phyloP scores from a whole-genome alignment of 2,888 invertebrate species.

The Campopleginae sp. region DNA sequence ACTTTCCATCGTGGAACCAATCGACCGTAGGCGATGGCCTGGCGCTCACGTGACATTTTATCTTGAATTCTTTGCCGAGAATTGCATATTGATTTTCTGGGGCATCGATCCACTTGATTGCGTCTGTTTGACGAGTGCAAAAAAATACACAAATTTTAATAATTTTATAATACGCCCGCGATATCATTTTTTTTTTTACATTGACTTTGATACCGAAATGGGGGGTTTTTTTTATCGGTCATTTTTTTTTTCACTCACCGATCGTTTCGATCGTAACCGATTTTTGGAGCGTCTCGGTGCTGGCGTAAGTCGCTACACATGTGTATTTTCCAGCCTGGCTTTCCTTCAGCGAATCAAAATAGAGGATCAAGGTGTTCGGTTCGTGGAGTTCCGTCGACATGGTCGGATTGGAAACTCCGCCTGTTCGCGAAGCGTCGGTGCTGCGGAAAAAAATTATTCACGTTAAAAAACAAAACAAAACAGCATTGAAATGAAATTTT shows the following conservation, averaged over 20 bases:
- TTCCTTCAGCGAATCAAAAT: constrained; percentile 90
- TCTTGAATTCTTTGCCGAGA: constrained; percentile 90
- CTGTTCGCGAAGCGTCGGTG: background rate
- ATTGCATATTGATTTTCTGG: constrained; percentile 93
- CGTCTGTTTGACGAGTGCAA: constrained; percentile 86
- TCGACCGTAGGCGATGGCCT: constrained; percentile 94
- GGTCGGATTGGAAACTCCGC: constrained; percentile 83
- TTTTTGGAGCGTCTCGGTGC: constrained; percentile 87
- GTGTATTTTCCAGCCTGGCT: constrained; percentile 93
- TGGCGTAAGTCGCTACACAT: constrained; percentile 92
- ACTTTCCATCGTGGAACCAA: constrained; percentile 92
- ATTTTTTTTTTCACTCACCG: constrained; percentile 84
- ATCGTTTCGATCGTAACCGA: constrained; percentile 90
- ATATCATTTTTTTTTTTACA: background rate
- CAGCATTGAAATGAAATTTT: background rate
- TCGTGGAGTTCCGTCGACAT: constrained; percentile 89
- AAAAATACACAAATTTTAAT: background rate
- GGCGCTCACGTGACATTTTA: constrained; percentile 94
- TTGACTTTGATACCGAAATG: background rate
- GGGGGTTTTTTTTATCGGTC: background rate
- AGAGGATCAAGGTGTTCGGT: constrained; percentile 89
- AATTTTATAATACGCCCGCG: background rate
- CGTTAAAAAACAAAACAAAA: constrained; percentile 1
- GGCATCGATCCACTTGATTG: constrained; percentile 94
- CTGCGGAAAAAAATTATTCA: background rate